Conservation (phyloP, 2,888 invertebrate species). For the Pyrrhopygopsis socrates region DNA sequence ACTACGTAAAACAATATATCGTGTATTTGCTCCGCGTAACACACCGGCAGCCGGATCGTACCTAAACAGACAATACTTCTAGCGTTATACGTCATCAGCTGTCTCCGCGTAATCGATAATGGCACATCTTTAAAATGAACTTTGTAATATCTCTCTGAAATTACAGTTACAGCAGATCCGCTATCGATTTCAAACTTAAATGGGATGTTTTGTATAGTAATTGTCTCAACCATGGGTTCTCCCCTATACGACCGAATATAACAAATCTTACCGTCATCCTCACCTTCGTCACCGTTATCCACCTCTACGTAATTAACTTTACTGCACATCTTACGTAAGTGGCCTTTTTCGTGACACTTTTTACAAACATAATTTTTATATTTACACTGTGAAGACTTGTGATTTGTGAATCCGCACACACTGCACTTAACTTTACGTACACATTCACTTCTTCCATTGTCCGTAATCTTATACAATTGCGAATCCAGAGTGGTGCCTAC, state of each 20-base stretch:
- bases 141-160: conserved; percentile 60
- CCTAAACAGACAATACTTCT: conserved; percentile 64
- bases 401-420: conserved; percentile 78
- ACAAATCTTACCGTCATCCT: conserved; percentile 52
- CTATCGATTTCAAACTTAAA: conserved; percentile 71
- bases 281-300: too few species aligned
- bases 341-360: conserved; percentile 76
- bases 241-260: conserved; percentile 60
- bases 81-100: conserved; percentile 68
- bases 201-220: conserved; percentile 35
- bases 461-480: background rate
- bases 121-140: conserved; percentile 67
- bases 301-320: conserved; percentile 47
- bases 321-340: conserved; percentile 74
- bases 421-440: conserved; percentile 31
- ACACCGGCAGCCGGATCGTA: conserved; percentile 29
- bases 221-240: conserved; percentile 64
- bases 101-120: conserved; percentile 55
- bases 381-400: conserved; percentile 74
- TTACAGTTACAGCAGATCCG: conserved; percentile 75
- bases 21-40: conserved; percentile 53
- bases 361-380: conserved; percentile 75
- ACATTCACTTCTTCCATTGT: background rate
- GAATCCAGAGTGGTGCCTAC: conserved; percentile 5
- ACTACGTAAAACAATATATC: conserved; percentile 70